Evolutionary conservation across 2,888 invertebrate genomes (phyloP), one percentile per base, ranked within the genome.

Genomic region (Neoascia interrupta): DNA sequence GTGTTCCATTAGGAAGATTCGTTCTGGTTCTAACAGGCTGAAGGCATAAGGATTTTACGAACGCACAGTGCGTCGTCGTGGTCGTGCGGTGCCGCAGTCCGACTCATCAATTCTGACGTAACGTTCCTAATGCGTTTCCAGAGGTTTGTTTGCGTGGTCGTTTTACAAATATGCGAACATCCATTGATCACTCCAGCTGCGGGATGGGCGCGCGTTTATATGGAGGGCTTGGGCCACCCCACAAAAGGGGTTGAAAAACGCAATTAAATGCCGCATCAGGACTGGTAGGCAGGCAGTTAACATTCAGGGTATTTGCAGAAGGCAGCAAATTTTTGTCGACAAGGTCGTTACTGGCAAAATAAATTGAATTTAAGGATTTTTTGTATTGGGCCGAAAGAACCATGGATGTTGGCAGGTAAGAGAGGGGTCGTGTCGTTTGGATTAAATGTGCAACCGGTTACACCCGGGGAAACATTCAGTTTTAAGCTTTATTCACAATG

Each of bases 81-180:
- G 61, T 45, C 31, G 45, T 72, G n/a, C n/a, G 72, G 58, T 72
- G 47, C 79, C 54, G 66, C 79, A 73, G 53, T 60, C 66, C 60
- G n/a, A 66, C 60, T 61, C 79, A 79, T 79, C 79, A 79, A 79
- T 79, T 73, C 73, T 28, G 43, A 51, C 66, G n/a, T 73, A 73
- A 73, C 54, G 79, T 73, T 66, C 60, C 73, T 79, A 79, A 79
- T 79, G 79, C 66, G 66, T 73, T 73, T 79, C 66, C 73, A 73
- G 79, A 79, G 79, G 79, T 79, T 79, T 79, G 79, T 79, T 79
- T 79, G 60, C 73, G 79, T 73, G 79, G 79, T 66, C 66, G 66
- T 66, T 73, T 73, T 73, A 79, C 79, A 79, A 79, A 73, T 73
- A 79, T 79, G 79, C 79, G 66, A 79, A 79, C 79, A 79, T 61